Evolutionary conservation across 2,113 vertebrate genomes (phyloP).

Genomic region (Ammodytes marinus): DNA sequence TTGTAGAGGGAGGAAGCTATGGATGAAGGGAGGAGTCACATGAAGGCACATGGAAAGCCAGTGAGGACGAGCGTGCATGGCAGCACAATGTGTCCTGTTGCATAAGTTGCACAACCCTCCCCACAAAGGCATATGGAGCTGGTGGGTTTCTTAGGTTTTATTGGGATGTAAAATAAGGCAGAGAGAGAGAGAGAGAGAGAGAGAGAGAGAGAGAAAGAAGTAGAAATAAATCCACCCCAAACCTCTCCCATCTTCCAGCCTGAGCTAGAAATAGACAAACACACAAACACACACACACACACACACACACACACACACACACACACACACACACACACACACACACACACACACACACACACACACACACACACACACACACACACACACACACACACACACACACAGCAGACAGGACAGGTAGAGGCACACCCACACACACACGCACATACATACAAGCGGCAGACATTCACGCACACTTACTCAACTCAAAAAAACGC

Average conservation of each 20-base stretch:
- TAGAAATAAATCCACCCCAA: conserved; percentile 22
- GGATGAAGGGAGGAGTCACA: conserved; percentile 34
- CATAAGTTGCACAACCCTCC: conserved; percentile 61
- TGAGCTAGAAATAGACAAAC: conserved; percentile 48
- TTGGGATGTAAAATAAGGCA: conserved; percentile 66
- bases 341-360: not conserved
- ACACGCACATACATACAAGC: conserved; percentile 21
- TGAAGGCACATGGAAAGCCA: conserved; percentile 41
- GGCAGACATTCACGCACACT: conserved; percentile 56
- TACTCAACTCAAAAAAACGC: conserved; percentile 48
- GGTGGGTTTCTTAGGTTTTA: conserved; percentile 68
- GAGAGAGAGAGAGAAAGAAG: conserved; percentile 4
- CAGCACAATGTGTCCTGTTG: conserved; percentile 65
- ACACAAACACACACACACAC: conserved; percentile 50
- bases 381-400: conserved; percentile 32
- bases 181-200: conserved; percentile 26
- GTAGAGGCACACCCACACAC: conserved; percentile 46
- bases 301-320: conserved; percentile 26
- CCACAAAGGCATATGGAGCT: conserved; percentile 58
- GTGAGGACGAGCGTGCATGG: conserved; percentile 31
- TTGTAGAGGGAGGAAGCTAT: conserved; percentile 37
- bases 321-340: too few species aligned
- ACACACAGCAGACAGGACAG: conserved; percentile 51
- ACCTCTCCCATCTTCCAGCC: conserved; percentile 3
- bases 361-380: conserved; percentile 58